Evolutionary conservation across 1,140 invertebrate genomes (phyloP).

Genomic region (Lerema accius): DNA sequence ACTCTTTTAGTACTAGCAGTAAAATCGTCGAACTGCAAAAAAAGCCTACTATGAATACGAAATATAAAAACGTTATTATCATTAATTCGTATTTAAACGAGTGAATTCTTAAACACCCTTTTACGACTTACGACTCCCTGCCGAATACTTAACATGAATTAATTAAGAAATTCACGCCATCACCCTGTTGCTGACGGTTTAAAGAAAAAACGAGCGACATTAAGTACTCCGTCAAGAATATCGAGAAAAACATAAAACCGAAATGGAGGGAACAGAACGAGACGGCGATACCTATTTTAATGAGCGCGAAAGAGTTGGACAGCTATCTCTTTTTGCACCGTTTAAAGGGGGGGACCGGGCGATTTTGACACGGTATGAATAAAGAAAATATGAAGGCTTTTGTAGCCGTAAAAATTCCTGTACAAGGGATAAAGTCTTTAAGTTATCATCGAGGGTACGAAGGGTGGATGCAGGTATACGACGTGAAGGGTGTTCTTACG

Average conservation of each 20-base stretch:
- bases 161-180: slow-evolving; percentile 76
- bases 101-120: slow-evolving; percentile 66
- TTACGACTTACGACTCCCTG: slow-evolving; percentile 51
- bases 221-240: slow-evolving; percentile 69
- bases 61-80: slow-evolving; percentile 55
- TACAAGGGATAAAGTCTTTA: slow-evolving; percentile 81
- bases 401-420: slow-evolving; percentile 81
- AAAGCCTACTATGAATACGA: slow-evolving; percentile 43
- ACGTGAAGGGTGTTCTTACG: slow-evolving; percentile 42
- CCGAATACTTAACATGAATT: slow-evolving; percentile 78
- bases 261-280: slow-evolving; percentile 65
- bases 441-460: slow-evolving; percentile 74
- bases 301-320: slow-evolving; percentile 74
- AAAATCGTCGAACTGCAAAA: slow-evolving; percentile 23
- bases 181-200: slow-evolving; percentile 74
- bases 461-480: slow-evolving; percentile 57
- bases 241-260: slow-evolving; percentile 77
- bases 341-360: slow-evolving; percentile 60
- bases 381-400: slow-evolving; percentile 82
- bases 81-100: slow-evolving; percentile 53
- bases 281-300: slow-evolving; percentile 58
- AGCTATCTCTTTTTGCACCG: slow-evolving; percentile 69
- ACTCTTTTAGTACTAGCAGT: slow-evolving; percentile 40
- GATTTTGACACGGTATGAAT: slow-evolving; percentile 81
- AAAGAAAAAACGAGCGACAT: slow-evolving; percentile 61